These are phyloP conservation scores for Ptilodon capucinus DNA, from an alignment of 2,888 invertebrate species.

Conservation along the genomic window DNA sequence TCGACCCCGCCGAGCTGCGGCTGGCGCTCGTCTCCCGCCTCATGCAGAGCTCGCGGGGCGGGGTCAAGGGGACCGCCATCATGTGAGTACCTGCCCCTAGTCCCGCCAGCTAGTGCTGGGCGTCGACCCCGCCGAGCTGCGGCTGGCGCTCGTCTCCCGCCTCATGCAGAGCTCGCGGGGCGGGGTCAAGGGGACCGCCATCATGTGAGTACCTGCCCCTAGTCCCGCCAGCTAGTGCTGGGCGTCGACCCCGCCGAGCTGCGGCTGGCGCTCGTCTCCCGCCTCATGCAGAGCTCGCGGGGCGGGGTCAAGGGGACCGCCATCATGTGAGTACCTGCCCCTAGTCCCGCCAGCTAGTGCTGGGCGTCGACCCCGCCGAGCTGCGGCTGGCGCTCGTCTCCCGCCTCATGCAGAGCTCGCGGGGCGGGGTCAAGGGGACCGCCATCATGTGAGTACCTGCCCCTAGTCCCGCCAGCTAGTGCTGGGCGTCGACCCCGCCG, in stretches of 20 bases:
- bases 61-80: slow-evolving; percentile 95
- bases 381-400: slow-evolving; percentile 70
- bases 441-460: slow-evolving; percentile 92
- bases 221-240: not conserved
- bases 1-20: not conserved
- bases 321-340: slow-evolving; percentile 91
- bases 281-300: slow-evolving; percentile 83
- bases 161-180: slow-evolving; percentile 42
- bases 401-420: slow-evolving; percentile 79
- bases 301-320: slow-evolving; percentile 96
- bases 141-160: slow-evolving; percentile 78
- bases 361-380: slow-evolving; percentile 50
- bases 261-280: slow-evolving; percentile 70
- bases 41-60: slow-evolving; percentile 88
- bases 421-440: slow-evolving; percentile 95
- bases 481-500: slow-evolving; percentile 50
- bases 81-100: slow-evolving; percentile 86
- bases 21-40: slow-evolving; percentile 70
- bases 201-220: slow-evolving; percentile 48
- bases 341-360: not conserved
- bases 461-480: slow-evolving; percentile 46
- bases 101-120: not conserved
- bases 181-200: slow-evolving; percentile 67
- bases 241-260: slow-evolving; percentile 50
- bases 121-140: not conserved